These are phyloP conservation scores for Anomalospiza imberbis DNA, from an alignment of 2,797 vertebrate genomes.

Conservation along the genomic window DNA sequence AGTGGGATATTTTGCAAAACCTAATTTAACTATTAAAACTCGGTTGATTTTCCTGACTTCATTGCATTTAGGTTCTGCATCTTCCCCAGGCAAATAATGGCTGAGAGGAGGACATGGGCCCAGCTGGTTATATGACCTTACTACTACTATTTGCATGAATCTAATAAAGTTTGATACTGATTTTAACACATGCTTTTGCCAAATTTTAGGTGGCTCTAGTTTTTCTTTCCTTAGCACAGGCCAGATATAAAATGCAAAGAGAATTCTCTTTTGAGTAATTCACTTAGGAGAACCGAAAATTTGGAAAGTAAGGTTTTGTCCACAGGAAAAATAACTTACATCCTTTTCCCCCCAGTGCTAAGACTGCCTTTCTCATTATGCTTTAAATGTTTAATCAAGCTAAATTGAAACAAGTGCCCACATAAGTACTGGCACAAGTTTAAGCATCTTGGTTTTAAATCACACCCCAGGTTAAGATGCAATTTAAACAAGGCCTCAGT, in stretches of 20 bases:
- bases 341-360: not conserved
- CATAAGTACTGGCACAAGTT: constrained; percentile 44
- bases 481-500: constrained; percentile 32
- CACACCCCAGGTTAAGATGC: constrained; percentile 1
- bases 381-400: constrained; percentile 44
- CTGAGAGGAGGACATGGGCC: not conserved
- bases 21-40: not conserved
- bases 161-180: not conserved
- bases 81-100: not conserved
- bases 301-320: constrained; percentile 15
- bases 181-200: not conserved
- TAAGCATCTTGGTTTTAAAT: constrained; percentile 52
- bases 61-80: not conserved
- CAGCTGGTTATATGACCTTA: not conserved
- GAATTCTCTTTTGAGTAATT: not conserved
- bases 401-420: constrained; percentile 44
- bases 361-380: constrained; percentile 16
- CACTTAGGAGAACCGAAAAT: not conserved
- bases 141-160: not conserved
- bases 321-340: constrained; percentile 19
- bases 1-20: not conserved
- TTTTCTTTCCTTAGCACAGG: not conserved
- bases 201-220: not conserved
- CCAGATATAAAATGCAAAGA: not conserved
- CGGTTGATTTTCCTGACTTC: not conserved